Evolutionary conservation across 1,140 invertebrate genomes (phyloP), one percentile per base, ranked within the genome.

Genomic region (Aradophagus sp.): DNA sequence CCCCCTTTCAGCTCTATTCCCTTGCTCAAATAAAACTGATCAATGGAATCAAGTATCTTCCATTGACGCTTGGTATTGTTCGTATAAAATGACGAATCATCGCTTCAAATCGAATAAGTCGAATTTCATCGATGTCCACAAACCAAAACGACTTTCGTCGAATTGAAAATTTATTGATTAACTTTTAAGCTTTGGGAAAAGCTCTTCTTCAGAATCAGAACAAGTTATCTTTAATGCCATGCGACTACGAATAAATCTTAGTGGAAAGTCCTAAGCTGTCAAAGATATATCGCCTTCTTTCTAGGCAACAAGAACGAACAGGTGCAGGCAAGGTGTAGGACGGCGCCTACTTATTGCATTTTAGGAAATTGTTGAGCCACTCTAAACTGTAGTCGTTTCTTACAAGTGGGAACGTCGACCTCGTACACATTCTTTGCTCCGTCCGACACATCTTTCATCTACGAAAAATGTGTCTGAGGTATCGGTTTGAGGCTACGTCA

Each of bases 41-140:
- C 79, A 73, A 73, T 76, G 66, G 78, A 82, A 79, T 83, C 80
- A 76, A 80, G 78, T 82, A 77, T 82, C 80, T 78, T 1, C 66
- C 68, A 71, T 79, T 76, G 71, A 76, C 48, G 20, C 14, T 39
- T 6, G 3, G 5, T 26, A 41, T 41, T 70, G 26, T 52, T 1
- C 4, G 38, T 6, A 58, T 8, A 44, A 52, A 26, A 34, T 23
- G 23, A 42, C 3, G 20, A 26, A 47, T 32, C 32, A 31, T 26
- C 16, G 12, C 23, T 14, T 8, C 11, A 35, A 31, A 50, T 15
- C 12, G 27, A 26, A 36, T 19, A 31, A 56, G 41, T 55, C 20
- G 5, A 27, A 17, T 63, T 50, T 38, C 42, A 45, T 41, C 45
- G 12, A 0, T 10, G 35, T 29, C 26, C 17, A 31, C 6, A n/a